Base-by-base conservation (phyloP, 1,140 invertebrate species). In the Drosophila nigrodunni region DNA sequence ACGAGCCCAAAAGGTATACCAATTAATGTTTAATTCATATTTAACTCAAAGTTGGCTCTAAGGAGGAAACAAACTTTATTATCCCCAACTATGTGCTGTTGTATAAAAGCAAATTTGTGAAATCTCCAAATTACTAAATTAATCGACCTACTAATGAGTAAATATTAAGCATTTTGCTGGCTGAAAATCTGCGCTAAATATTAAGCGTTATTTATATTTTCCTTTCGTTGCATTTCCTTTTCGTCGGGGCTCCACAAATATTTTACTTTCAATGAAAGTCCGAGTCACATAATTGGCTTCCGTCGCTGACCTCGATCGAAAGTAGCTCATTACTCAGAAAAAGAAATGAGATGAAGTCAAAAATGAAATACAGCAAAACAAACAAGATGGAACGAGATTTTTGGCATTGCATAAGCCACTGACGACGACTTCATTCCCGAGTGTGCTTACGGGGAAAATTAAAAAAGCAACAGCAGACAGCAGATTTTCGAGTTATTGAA, bases 181-280 rank as follows among this genome's bases (percentile, higher is more conserved):
- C 13, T 52, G 43, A 62, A 68, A 60, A 11, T 18, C 41, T 57
- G 49, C 6, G 49, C n/a, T 13, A 46, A 55, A 65, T 35, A 25
- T 54, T 11, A 10, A 41, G 37, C 58, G 55, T 39, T 67, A 74
- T 54, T 44, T 13, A 15, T 46, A 15, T 83, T 87, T 88, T 87
- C 77, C 83, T 83, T 89, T 87, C 77, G 80, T 80, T 89, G 87
- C 77, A 89, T 87, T 87, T 87, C 77, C 71, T 87, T 30, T 82
- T 88, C 72, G 57, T 77, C 70, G 72, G 25, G 6, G 80, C 77
- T 87, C 80, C 60, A 74, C 85, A 87, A 87, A 83, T 87, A 87
- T 83, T 87, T 87, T 76, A 89, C 83, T 87, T 87, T 87, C 83
- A 86, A 89, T 88, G 83, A 87, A 87, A 87, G 82, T 87, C 79